Percentiles rank a stretch among this genome's conserved stretches.
Evolutionary conservation across 2,888 invertebrate species (phyloP).

Genomic region (Lacanobia wlatinum): DNA sequence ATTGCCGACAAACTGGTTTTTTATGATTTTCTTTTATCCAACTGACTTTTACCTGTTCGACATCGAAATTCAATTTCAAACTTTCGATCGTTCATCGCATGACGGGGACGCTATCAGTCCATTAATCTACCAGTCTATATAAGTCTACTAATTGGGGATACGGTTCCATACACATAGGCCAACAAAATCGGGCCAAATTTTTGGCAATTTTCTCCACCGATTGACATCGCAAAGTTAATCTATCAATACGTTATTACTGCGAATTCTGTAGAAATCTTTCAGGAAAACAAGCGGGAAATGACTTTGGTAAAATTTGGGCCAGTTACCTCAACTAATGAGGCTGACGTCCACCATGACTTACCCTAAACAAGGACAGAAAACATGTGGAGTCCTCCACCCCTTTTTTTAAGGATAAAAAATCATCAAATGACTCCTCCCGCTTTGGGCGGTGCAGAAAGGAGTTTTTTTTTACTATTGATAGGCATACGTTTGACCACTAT

Average conservation of each 20-base stretch:
- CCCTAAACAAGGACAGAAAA: constrained; percentile 80
- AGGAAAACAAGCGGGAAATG: constrained; percentile 82
- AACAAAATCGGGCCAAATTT: constrained; percentile 47
- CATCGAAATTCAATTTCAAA: constrained; percentile 47
- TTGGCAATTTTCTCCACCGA: constrained; percentile 48
- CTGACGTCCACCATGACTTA: constrained; percentile 86
- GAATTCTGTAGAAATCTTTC: constrained; percentile 77
- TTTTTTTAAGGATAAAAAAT: no score
- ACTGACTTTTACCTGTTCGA: constrained; percentile 3
- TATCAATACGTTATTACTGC: constrained; percentile 58
- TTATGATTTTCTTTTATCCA: neutral
- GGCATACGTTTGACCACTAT: no score
- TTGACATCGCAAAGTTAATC: constrained; percentile 52
- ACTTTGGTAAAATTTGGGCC: constrained; percentile 85
- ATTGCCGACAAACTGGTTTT: neutral
- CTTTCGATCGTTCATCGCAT: constrained; percentile 42
- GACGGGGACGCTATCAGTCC: constrained; percentile 27
- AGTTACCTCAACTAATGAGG: constrained; percentile 89
- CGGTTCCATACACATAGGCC: constrained; percentile 27
- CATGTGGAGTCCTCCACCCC: constrained; percentile 64
- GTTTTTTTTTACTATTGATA: no score
- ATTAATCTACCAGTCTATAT: constrained; percentile 38
- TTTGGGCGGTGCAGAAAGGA: no score
- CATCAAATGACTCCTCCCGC: no score
- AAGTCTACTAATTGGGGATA: constrained; percentile 52